phyloP scores from a whole-genome alignment of 2,113 vertebrate species.

The Salminus brasiliensis region DNA sequence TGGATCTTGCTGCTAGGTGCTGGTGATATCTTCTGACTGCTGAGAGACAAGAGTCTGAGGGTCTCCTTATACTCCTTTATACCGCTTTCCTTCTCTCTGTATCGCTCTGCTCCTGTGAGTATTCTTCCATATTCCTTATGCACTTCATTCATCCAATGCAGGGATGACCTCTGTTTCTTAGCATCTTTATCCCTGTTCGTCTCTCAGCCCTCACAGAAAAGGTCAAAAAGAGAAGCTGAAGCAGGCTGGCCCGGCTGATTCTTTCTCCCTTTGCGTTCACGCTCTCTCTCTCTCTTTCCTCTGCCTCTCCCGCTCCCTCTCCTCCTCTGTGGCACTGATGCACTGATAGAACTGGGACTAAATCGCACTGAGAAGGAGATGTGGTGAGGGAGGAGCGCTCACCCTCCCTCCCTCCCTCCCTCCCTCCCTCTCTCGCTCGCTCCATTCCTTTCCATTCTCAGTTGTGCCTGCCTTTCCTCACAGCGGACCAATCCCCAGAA shows the following conservation, averaged over 20 bases:
- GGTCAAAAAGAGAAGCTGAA: background rate
- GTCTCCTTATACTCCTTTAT: background rate
- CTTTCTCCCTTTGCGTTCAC: background rate
- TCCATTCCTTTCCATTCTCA: conserved; percentile 58
- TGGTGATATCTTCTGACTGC: background rate
- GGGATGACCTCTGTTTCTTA: background rate
- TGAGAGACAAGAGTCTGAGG: background rate
- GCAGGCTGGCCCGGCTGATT: background rate
- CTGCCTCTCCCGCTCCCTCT: background rate
- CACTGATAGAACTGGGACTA: conserved; percentile 42
- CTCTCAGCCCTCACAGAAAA: background rate
- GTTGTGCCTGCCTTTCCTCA: conserved; percentile 69
- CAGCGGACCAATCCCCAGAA: conserved; percentile 61
- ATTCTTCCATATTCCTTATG: background rate
- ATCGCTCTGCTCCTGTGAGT: background rate
- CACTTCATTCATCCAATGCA: background rate
- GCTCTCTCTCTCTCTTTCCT: no score
- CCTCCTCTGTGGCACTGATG: conserved; percentile 2
- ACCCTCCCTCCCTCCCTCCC: conserved; percentile 52
- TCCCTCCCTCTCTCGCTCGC: conserved; percentile 57
- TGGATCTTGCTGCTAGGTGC: conserved; percentile 58
- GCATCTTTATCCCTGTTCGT: background rate
- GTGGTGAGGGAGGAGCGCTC: conserved; percentile 48
- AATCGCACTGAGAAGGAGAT: conserved; percentile 42
- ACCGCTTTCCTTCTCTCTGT: background rate